Evolutionary conservation across 30 jellyfish, hydroid and myxozoan genomes (phyloP), one percentile per base, ranked within the genome.

Genomic region (Nemopilema nomurai): DNA sequence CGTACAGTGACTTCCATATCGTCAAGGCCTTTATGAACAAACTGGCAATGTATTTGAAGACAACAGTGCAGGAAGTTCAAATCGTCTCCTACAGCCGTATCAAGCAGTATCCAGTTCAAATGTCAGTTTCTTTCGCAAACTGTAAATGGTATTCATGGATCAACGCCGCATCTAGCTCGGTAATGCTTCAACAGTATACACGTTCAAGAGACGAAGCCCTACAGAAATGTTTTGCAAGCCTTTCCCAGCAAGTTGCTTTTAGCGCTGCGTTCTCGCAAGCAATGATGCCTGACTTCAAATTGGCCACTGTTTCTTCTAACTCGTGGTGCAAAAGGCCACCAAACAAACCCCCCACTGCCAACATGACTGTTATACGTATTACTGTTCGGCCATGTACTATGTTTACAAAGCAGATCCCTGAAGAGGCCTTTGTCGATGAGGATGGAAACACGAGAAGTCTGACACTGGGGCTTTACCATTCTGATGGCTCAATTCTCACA

Each of bases 401-500:
- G 76, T 83, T 85, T 51, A 30, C 27, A 18, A 67, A 63, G 80
- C 69, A 29, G n/a, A 74, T 94, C 16, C 97, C 97, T 1, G 92
- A 51, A 62, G 29, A 67, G 26, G 57, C 93, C 7, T 94, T 89
- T 83, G 28, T 30, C 18, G 96, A 92, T 27, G 97, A 85, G 20
- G 97, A 88, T 71, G 96, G 97, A 1, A 77, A 71, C 51, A 77
- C 97, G 4, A 70, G 97, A 27, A 67, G 77, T 49, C 70, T 94
- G 29, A 8, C 80, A 21, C 86, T 94, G 83, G 78, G 76, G 29
- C 65, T 94, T 90, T 51, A 27, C 32, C 74, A 71, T 0, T 24
- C 17, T 16, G 83, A 89, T 41, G 92, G 90, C 51, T 20, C 83
- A 0, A 28, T 68, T 31, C 79, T 94, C 8, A 84, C 92, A 29